phyloP scores from a whole-genome alignment of 2,113 vertebrate species.

The Oplegnathus fasciatus region DNA sequence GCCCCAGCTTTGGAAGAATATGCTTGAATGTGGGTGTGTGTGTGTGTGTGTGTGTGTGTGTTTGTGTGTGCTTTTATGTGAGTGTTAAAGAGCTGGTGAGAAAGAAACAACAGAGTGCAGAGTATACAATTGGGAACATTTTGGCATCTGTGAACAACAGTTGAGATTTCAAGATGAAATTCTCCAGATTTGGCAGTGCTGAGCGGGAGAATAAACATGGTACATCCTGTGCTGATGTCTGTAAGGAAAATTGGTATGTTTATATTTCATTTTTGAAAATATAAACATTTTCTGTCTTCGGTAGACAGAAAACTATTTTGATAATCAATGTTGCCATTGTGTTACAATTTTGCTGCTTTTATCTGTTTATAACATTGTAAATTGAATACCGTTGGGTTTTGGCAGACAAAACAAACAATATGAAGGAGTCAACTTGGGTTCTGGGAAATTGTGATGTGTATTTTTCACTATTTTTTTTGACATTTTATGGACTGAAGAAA shows the following conservation, averaged over 20 bases:
- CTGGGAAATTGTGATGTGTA: not conserved
- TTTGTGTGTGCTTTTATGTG: constrained; percentile 11
- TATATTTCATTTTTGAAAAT: not conserved
- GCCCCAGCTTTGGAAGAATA: constrained; percentile 48
- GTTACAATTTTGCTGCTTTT: not conserved
- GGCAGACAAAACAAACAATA: not conserved
- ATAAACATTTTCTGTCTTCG: too few species aligned
- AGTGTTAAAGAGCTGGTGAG: constrained; percentile 28
- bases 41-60: not conserved
- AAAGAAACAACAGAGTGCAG: constrained; percentile 34
- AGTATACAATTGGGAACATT: constrained; percentile 31
- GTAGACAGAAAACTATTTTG: not conserved
- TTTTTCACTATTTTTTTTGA: not conserved
- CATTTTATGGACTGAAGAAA: not conserved
- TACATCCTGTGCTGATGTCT: not conserved
- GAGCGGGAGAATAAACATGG: not conserved
- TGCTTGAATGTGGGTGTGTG: constrained; percentile 22
- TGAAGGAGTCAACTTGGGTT: not conserved
- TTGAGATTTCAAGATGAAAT: constrained; percentile 19
- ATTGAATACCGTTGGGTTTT: not conserved
- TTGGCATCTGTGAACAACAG: constrained; percentile 49
- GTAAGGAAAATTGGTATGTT: not conserved
- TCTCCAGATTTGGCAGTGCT: constrained; percentile 18
- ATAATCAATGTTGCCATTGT: too few species aligned
- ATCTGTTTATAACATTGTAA: not conserved